Evolutionary conservation across 2,888 invertebrate species (phyloP).

Genomic region (Ceriagrion tenellum): DNA sequence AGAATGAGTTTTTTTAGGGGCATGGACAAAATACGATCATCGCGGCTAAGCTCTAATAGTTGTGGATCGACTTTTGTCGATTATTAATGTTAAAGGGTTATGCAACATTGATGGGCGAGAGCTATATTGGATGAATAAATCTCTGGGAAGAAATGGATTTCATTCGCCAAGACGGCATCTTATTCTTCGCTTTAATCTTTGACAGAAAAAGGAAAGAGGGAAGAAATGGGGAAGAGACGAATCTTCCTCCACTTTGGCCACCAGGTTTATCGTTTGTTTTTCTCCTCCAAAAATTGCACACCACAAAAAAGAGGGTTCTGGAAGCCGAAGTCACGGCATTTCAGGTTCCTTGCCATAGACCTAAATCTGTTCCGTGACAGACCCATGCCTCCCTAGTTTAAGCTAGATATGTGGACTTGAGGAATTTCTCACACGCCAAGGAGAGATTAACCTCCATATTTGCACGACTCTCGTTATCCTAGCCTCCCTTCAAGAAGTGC

Average conservation of each 20-base stretch:
- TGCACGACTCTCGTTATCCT: not conserved
- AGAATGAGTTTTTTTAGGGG: too few species aligned
- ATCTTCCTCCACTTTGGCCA: not conserved
- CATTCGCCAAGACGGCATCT: too few species aligned
- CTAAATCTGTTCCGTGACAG: not conserved
- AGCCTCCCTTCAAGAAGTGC: not conserved
- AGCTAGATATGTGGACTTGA: not conserved
- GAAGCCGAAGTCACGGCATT: not conserved
- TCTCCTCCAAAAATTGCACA: not conserved
- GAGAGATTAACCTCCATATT: not conserved
- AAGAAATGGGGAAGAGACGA: too few species aligned
- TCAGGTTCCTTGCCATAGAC: not conserved
- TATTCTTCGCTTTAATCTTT: too few species aligned
- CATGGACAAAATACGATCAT: too few species aligned
- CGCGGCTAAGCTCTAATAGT: too few species aligned
- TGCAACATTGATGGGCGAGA: too few species aligned
- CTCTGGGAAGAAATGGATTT: too few species aligned
- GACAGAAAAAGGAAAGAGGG: too few species aligned
- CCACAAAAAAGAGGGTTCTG: not conserved
- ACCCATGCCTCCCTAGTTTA: not conserved
- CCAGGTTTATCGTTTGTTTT: not conserved
- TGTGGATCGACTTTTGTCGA: too few species aligned
- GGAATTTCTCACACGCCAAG: constrained; percentile 21
- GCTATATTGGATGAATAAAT: too few species aligned
- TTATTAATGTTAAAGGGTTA: too few species aligned